Evolutionary conservation across 1,140 invertebrate genomes (phyloP).

Genomic region (Drosophila ercepeae): DNA sequence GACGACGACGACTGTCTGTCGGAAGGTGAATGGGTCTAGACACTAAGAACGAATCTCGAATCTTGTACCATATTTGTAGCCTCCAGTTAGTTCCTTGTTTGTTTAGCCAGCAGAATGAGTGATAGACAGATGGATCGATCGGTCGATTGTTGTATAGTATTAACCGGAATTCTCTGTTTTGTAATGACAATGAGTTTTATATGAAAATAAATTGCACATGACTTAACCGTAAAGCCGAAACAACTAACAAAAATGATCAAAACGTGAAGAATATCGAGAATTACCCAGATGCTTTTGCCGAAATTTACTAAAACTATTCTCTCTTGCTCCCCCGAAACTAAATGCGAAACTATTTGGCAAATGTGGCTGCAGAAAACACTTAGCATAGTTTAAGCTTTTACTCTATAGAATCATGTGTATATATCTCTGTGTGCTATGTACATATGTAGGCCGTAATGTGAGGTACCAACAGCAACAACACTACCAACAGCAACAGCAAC

Average conservation of each 20-base stretch:
- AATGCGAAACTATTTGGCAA: constrained; percentile 48
- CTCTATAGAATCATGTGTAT: constrained; percentile 4
- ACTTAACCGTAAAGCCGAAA: constrained; percentile 32
- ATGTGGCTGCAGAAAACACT: constrained; percentile 45
- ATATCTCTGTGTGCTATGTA: constrained; percentile 24
- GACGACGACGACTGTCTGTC: constrained; percentile 62
- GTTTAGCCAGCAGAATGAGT: constrained; percentile 28
- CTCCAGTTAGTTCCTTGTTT: constrained; percentile 29
- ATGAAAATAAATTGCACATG: constrained; percentile 47
- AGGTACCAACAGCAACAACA: constrained; percentile 62
- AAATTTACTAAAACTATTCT: constrained; percentile 46
- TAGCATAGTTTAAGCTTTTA: constrained; percentile 30
- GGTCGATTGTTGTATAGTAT: constrained; percentile 46
- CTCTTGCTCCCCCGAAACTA: constrained; percentile 29
- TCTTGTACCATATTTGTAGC: constrained; percentile 13
- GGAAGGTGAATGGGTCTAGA: constrained; percentile 78
- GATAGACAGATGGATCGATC: constrained; percentile 1
- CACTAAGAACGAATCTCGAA: constrained; percentile 32
- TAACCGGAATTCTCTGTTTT: constrained; percentile 44
- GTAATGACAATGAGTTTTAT: constrained; percentile 30
- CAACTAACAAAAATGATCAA: constrained; percentile 20
- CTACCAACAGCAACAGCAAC: constrained; percentile 40
- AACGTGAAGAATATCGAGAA: neutral
- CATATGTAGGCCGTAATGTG: constrained; percentile 70
- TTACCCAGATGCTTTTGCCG: constrained; percentile 30